Evolutionary conservation across 2,113 vertebrate genomes (phyloP).

Genomic region (Ctenodactylus gundi): DNA sequence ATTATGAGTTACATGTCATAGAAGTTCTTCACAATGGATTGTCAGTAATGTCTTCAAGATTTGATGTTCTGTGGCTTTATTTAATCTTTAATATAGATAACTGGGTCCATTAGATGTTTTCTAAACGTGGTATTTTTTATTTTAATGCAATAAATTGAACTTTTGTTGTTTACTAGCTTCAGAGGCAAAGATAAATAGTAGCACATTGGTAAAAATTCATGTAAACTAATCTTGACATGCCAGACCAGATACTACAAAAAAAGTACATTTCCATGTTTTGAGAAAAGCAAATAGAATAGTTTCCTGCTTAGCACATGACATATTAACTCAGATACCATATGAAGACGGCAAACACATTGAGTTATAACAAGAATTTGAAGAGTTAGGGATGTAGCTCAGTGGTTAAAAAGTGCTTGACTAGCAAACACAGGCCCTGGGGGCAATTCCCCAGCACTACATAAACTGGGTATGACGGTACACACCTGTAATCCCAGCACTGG

Average conservation of each 20-base stretch:
- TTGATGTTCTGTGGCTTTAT: slow-evolving; percentile 8
- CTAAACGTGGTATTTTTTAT: neutral
- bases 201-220: neutral
- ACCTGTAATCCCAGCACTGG: too few relatives aligned
- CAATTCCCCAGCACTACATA: too few relatives aligned
- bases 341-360: neutral
- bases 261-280: slow-evolving; percentile 15
- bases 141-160: slow-evolving; percentile 26
- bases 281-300: neutral
- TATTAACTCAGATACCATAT: neutral
- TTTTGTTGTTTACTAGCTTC: slow-evolving; percentile 34
- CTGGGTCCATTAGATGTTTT: slow-evolving; percentile 25
- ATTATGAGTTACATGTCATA: too few relatives aligned
- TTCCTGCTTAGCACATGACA: neutral
- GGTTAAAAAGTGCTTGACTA: too few relatives aligned
- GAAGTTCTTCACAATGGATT: slow-evolving; percentile 7
- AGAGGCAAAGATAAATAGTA: neutral
- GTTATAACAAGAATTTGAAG: neutral
- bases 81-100: slow-evolving; percentile 20
- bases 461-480: too few relatives aligned
- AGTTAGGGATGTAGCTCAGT: too few relatives aligned
- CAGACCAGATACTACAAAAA: neutral
- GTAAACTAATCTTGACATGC: neutral
- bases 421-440: too few relatives aligned
- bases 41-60: slow-evolving; percentile 7